Evolutionary conservation across 2,797 vertebrate genomes (phyloP).

Genomic region (Helarctos malayanus): DNA sequence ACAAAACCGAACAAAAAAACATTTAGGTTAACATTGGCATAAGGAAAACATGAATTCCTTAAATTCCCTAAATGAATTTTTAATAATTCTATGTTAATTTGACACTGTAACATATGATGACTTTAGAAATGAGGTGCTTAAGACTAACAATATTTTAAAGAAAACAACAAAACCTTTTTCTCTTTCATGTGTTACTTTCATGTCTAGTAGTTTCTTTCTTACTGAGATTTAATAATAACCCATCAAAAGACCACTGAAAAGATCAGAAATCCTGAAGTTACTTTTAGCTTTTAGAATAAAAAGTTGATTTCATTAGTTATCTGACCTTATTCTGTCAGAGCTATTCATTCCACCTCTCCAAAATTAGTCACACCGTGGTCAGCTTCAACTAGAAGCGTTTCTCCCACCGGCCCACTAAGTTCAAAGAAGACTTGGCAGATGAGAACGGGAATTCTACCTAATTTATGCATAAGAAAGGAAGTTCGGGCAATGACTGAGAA

Average conservation of each 20-base stretch:
- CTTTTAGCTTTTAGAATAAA: constrained; percentile 60
- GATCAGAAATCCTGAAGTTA: background rate
- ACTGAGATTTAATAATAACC: background rate
- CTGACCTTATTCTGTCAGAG: constrained; percentile 25
- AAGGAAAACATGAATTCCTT: constrained; percentile 54
- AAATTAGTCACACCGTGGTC: background rate
- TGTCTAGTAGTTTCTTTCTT: background rate
- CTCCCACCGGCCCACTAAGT: background rate
- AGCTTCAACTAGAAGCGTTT: constrained; percentile 3
- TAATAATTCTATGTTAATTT: constrained; percentile 55
- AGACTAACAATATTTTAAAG: constrained; percentile 1
- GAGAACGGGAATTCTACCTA: background rate
- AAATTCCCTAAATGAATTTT: constrained; percentile 40
- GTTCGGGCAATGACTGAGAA: constrained; percentile 12
- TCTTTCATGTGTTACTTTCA: constrained; percentile 15
- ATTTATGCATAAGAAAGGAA: background rate
- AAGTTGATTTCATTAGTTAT: constrained; percentile 26
- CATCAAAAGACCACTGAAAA: constrained; percentile 28
- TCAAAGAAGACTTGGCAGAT: constrained; percentile 21
- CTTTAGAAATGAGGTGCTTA: background rate
- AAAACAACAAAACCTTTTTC: background rate
- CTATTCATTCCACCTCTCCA: background rate
- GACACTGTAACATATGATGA: background rate
- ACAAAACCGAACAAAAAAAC: background rate
- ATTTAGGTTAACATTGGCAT: background rate